phyloP scores from a whole-genome alignment of 2,113 vertebrate genomes.

The Hypanus sabinus region DNA sequence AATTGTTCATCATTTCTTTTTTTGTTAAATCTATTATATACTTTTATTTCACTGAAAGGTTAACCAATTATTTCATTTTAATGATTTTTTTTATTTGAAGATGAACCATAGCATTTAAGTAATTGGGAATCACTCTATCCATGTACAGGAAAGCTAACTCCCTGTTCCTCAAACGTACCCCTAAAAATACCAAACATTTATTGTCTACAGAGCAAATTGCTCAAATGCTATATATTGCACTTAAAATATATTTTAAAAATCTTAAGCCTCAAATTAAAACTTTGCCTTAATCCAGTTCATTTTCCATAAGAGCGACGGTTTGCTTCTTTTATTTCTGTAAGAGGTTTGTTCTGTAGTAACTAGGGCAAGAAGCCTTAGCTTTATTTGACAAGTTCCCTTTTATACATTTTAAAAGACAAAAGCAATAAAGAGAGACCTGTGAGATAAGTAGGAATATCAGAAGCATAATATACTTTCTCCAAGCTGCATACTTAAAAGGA shows the following conservation, averaged over 20 bases:
- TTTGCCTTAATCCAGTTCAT: not conserved
- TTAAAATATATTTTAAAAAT: not conserved
- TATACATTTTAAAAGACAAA: not conserved
- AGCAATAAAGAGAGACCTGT: not conserved
- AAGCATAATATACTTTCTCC: not conserved
- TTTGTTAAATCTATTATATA: not conserved
- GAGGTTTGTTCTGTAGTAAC: not conserved
- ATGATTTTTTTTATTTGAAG: not conserved
- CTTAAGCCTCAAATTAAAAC: not conserved
- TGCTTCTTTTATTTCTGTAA: too few relatives aligned
- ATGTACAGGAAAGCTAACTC: not conserved
- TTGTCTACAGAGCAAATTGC: not conserved
- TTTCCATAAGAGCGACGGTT: not conserved
- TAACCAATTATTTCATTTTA: too few relatives aligned
- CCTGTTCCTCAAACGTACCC: not conserved
- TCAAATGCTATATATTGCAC: not conserved
- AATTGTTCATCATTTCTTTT: not conserved
- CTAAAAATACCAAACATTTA: not conserved
- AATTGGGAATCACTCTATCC: not conserved
- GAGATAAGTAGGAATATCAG: not conserved
- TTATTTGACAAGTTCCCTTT: not conserved
- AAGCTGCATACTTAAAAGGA: not conserved
- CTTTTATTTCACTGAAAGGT: not conserved
- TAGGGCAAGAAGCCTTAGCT: not conserved
- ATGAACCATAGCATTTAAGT: not conserved